A percentile compares a stretch with the other conserved stretches of the same genome.
These are phyloP conservation scores for Anguilla megastoma DNA, from an alignment of 2,797 vertebrate species.

Conservation along the genomic window DNA sequence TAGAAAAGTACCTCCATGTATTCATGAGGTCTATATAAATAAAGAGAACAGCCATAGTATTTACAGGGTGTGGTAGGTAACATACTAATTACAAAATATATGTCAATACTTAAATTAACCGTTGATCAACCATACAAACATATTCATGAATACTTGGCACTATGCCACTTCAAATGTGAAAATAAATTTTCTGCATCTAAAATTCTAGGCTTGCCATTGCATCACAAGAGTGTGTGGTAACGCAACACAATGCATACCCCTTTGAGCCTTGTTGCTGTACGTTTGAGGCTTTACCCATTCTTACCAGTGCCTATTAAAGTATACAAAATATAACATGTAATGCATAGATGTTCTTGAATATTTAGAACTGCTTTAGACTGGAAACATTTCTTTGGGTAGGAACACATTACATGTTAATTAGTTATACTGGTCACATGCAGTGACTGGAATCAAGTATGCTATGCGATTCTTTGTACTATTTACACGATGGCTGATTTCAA, in stretches of 20 bases:
- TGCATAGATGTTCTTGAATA: background rate
- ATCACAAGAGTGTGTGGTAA: background rate
- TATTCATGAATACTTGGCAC: background rate
- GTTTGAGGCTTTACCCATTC: background rate
- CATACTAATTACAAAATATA: background rate
- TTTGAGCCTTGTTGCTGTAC: background rate
- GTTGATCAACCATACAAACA: background rate
- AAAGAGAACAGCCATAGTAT: background rate
- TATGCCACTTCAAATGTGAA: background rate
- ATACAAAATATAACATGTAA: background rate
- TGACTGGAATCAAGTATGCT: background rate
- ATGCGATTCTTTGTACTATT: background rate
- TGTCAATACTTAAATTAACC: background rate
- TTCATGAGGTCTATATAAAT: background rate
- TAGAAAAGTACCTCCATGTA: background rate
- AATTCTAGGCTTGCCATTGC: background rate
- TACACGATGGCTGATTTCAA: conserved; percentile 1
- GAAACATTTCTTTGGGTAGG: background rate
- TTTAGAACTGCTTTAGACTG: background rate
- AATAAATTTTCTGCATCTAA: background rate
- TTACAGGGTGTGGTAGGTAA: background rate
- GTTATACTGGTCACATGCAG: background rate
- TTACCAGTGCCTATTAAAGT: background rate
- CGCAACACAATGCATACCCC: background rate
- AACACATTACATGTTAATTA: background rate